A percentile compares a stretch with the other conserved stretches of the same genome.
Conservation (phyloP, 2,797 vertebrate species). For the Macrochelys suwanniensis region DNA sequence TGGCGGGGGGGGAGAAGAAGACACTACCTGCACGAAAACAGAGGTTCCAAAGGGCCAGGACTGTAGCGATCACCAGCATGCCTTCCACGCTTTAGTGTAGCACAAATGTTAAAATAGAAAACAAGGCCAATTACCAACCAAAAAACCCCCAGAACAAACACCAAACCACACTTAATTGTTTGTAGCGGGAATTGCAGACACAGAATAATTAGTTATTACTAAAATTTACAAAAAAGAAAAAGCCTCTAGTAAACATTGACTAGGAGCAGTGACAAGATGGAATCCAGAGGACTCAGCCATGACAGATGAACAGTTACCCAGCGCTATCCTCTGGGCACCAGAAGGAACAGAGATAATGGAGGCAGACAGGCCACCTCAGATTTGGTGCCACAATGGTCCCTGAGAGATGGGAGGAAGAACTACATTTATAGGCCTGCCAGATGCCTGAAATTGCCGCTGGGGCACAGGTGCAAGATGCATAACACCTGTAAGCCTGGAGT, state of each 20-base stretch:
- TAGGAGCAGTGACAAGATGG: background rate
- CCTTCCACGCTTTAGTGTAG: constrained; percentile 3
- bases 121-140: background rate
- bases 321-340: background rate
- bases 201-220: no score
- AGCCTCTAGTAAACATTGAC: background rate
- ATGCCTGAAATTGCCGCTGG: background rate
- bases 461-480: background rate
- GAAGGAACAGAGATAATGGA: background rate
- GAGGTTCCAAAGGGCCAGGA: background rate
- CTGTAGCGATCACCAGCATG: constrained; percentile 41
- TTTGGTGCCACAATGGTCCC: background rate
- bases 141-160: background rate
- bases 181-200: no score
- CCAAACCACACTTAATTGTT: background rate
- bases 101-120: background rate
- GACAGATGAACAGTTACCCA: background rate
- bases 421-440: background rate
- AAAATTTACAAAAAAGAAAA: background rate
- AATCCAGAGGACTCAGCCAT: background rate
- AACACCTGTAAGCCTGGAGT: no score
- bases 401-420: background rate
- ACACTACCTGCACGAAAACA: constrained; percentile 19
- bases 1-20: background rate
- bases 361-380: background rate